Base-by-base conservation (phyloP, 2,888 invertebrate species). In the Lasioglossum villosulum region DNA sequence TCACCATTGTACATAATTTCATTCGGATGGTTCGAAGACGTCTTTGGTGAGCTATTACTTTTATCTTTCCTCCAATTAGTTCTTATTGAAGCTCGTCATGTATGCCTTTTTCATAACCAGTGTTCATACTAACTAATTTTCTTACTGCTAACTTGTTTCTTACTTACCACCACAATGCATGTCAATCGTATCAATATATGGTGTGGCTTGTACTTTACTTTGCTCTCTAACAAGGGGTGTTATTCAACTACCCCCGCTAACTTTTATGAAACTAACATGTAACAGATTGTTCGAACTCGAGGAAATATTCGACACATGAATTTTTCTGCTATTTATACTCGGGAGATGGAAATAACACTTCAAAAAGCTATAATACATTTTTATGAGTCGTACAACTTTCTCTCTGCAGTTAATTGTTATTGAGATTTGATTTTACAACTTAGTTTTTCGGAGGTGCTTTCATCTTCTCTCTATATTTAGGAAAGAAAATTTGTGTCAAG, bases 11-110 rank as follows among this genome's bases (percentile, higher is more conserved):
- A 70, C 70, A 70, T 70, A 70, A 70, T 70, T 39, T 39, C 52
- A 66, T 34, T 52, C 39, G 39, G 34, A 23, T 45, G 52, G 85
- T 87, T 39, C 70, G 70, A 70, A 70, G 70, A 70, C 86, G 88
- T 93, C 92, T 93, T 93, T 93, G 92, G 89, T 92, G 90, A 88
- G 92, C 91, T 92, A 90, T 89, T 88, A 84, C 86, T 81, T 68
- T 75, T 81, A 87, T 88, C 87, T 90, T 90, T 91, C 91, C 91
- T 91, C 86, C 84, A 86, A 90, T 87, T 89, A 86, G 89, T 82
- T 87, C 82, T 75, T 79, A 86, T 73, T 76, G 68, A 86, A 89
- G 73, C 80, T 83, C 82, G 75, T 86, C 84, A 79, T 87, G 80
- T 88, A 85, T 88, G 84, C 85, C 82, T 90, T 70, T 39, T n/a